phyloP scores from a whole-genome alignment of 2,113 vertebrate species.

The Calyptommatus sinebrachiatus region DNA sequence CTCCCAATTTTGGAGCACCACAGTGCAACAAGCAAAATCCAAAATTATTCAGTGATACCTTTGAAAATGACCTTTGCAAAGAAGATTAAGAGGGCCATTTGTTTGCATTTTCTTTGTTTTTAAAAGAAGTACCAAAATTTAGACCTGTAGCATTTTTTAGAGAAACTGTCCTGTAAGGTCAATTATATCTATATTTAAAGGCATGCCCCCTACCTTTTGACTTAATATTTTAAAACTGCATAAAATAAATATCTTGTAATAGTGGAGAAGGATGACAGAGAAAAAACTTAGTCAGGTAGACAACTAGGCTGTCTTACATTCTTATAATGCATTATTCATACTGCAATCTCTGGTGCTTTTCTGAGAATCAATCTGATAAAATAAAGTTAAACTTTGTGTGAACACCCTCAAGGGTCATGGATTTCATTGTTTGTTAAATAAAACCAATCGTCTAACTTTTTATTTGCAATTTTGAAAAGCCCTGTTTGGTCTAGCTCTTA shows the following conservation, averaged over 20 bases:
- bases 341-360: background rate
- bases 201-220: background rate
- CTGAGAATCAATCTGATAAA: conserved; percentile 9
- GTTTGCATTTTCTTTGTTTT: too few species aligned
- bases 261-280: background rate
- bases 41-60: too few species aligned
- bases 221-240: background rate
- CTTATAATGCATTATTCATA: background rate
- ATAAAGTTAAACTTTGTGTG: conserved; percentile 21
- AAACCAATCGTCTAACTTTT: conserved; percentile 16
- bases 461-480: conserved; percentile 22
- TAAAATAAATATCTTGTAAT: background rate
- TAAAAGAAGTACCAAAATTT: background rate
- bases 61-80: too few species aligned
- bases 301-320: background rate
- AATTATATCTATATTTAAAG: background rate
- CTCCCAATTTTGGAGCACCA: too few species aligned
- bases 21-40: too few species aligned
- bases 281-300: background rate
- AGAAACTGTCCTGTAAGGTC: background rate
- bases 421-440: conserved; percentile 15
- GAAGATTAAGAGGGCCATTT: too few species aligned
- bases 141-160: background rate
- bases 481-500: background rate
- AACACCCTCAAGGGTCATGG: conserved; percentile 6